Evolutionary conservation across 2,113 vertebrate genomes (phyloP).

Genomic region (Myrmophylax atrothorax): DNA sequence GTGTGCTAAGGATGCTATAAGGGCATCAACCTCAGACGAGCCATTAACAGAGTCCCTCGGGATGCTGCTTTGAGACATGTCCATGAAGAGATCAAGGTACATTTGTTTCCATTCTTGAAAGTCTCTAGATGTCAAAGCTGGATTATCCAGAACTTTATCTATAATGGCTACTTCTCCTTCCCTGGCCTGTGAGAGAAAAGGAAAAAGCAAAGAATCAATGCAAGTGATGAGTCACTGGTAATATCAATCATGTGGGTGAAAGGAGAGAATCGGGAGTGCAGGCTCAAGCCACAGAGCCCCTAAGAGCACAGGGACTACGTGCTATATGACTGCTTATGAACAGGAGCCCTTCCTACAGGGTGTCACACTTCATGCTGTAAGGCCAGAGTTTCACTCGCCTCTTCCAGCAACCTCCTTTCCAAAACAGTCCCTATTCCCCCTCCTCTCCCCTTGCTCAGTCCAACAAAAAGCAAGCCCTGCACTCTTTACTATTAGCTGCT

Average conservation of each 20-base stretch:
- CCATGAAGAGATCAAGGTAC: slow-evolving; percentile 93
- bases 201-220: slow-evolving; percentile 62
- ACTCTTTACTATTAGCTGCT: not conserved
- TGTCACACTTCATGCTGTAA: no score
- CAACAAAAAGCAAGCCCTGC: not conserved
- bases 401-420: not conserved
- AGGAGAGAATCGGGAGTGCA: not conserved
- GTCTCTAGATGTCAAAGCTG: slow-evolving; percentile 92
- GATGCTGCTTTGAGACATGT: slow-evolving; percentile 77
- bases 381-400: not conserved
- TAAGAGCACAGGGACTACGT: not conserved
- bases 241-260: not conserved
- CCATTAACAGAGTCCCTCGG: slow-evolving; percentile 73
- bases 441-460: not conserved
- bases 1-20: slow-evolving; percentile 88
- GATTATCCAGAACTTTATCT: slow-evolving; percentile 93
- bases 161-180: slow-evolving; percentile 97
- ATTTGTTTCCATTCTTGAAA: slow-evolving; percentile 97
- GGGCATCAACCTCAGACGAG: slow-evolving; percentile 81
- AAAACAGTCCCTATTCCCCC: not conserved
- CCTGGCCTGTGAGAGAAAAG: slow-evolving; percentile 90
- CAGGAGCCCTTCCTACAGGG: not conserved
- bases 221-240: not conserved
- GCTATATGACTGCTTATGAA: accelerated
- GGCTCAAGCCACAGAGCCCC: not conserved